A percentile compares a stretch with the other conserved stretches of the same genome.
Evolutionary conservation across 2,113 vertebrate species (phyloP).

Genomic region (Cygnus atratus): DNA sequence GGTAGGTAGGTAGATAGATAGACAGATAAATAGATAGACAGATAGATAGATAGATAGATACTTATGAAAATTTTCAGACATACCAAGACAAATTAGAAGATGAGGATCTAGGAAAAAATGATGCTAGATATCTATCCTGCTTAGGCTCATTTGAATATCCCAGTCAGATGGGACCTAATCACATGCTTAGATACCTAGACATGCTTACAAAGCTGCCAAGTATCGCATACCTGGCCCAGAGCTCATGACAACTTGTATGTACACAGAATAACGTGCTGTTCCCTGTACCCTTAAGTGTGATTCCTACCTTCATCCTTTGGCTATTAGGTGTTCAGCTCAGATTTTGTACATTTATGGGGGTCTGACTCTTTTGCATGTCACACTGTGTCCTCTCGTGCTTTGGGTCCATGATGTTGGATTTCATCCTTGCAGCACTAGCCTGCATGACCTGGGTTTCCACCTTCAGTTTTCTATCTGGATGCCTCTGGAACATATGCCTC

Average conservation of each 20-base stretch:
- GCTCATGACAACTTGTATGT: not conserved
- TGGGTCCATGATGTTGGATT: not conserved
- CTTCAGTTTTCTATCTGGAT: not conserved
- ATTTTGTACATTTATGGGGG: fast-evolving
- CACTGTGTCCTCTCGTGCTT: not conserved
- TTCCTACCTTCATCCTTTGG: not conserved
- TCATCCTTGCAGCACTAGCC: not conserved
- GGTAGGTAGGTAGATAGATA: not conserved
- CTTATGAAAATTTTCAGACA: not conserved
- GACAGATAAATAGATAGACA: not conserved
- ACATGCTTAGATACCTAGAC: not conserved
- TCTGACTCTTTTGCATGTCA: not conserved
- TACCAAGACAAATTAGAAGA: not conserved
- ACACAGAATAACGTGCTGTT: not conserved
- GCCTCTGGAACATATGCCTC: not conserved
- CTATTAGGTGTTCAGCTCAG: not conserved
- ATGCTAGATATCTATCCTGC: not conserved
- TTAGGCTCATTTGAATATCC: not conserved
- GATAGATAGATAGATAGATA: not conserved
- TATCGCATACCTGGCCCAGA: fast-evolving
- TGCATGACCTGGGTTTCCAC: not conserved
- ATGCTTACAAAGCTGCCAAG: not conserved
- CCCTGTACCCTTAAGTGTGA: not conserved
- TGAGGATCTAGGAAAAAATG: not conserved
- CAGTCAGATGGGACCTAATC: not conserved